Percentiles rank a stretch among this genome's conserved stretches.
These are phyloP conservation scores for Gallirallus australis DNA, from an alignment of 2,797 vertebrate genomes.

Conservation along the genomic window DNA sequence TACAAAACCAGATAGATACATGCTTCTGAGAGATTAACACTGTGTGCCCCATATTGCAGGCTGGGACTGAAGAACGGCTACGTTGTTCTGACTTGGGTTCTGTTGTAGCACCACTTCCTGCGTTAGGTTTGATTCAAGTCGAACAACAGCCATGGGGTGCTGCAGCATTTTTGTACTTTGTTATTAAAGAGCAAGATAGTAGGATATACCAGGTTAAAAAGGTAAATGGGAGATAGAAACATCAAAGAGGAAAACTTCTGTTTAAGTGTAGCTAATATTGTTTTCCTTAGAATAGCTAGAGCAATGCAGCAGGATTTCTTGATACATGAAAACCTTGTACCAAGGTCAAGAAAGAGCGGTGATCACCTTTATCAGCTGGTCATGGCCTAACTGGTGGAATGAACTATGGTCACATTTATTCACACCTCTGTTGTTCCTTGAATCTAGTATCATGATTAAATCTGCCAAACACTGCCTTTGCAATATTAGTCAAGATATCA, in stretches of 20 bases:
- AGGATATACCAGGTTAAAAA: not conserved
- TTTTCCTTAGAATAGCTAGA: not conserved
- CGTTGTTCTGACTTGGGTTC: not conserved
- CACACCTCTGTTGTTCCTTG: not conserved
- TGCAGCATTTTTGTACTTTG: not conserved
- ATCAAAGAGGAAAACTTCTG: not conserved
- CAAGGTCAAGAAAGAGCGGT: not conserved
- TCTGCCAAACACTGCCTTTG: constrained; percentile 17
- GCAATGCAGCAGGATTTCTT: not conserved
- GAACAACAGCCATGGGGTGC: not conserved
- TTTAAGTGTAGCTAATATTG: not conserved
- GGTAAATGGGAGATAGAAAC: not conserved
- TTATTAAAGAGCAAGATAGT: not conserved
- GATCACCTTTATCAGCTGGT: not conserved
- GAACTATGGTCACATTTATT: constrained; percentile 9
- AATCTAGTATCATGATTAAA: constrained; percentile 7
- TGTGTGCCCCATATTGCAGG: accelerated
- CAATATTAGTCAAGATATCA: constrained; percentile 39
- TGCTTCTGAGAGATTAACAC: not conserved
- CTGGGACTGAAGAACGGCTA: not conserved
- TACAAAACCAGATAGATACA: not conserved
- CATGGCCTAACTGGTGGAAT: not conserved
- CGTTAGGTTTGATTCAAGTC: not conserved
- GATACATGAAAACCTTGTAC: not conserved
- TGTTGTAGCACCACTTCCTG: not conserved